Conservation (phyloP, 2,888 invertebrate genomes). For the Diaperis boleti region DNA sequence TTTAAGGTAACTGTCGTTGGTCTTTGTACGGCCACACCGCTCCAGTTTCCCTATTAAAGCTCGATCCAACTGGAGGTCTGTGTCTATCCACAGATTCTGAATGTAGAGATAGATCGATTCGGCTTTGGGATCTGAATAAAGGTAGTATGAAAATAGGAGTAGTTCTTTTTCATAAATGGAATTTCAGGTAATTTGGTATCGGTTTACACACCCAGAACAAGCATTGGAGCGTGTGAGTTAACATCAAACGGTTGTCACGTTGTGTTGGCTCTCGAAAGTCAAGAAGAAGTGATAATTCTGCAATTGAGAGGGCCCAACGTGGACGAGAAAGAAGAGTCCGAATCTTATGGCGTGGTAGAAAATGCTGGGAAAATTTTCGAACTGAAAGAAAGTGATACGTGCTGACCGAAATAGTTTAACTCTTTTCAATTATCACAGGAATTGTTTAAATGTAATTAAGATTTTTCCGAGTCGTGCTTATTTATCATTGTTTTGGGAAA, state of each 20-base stretch:
- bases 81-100: slow-evolving; percentile 81
- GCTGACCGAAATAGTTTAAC: slow-evolving; percentile 57
- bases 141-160: slow-evolving; percentile 71
- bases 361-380: slow-evolving; percentile 72
- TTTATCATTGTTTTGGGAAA: slow-evolving; percentile 42
- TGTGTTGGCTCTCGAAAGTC: slow-evolving; percentile 77
- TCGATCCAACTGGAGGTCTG: slow-evolving; percentile 79
- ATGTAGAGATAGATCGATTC: slow-evolving; percentile 79
- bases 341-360: slow-evolving; percentile 69
- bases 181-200: slow-evolving; percentile 79
- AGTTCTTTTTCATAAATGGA: slow-evolving; percentile 47
- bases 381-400: slow-evolving; percentile 66
- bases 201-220: slow-evolving; percentile 81
- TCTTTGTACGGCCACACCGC: slow-evolving; percentile 83
- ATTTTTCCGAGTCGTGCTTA: slow-evolving; percentile 42
- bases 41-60: slow-evolving; percentile 78
- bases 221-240: slow-evolving; percentile 83
- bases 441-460: slow-evolving; percentile 44
- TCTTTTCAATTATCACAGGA: slow-evolving; percentile 45
- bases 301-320: slow-evolving; percentile 67
- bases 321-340: slow-evolving; percentile 52
- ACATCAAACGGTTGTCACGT: slow-evolving; percentile 79
- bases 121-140: slow-evolving; percentile 85
- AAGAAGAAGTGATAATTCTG: slow-evolving; percentile 75
- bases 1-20: slow-evolving; percentile 80